Percentiles rank a stretch among this genome's conserved stretches.
Conservation (phyloP, 2,797 vertebrate species). For the Nannoperca australis region DNA sequence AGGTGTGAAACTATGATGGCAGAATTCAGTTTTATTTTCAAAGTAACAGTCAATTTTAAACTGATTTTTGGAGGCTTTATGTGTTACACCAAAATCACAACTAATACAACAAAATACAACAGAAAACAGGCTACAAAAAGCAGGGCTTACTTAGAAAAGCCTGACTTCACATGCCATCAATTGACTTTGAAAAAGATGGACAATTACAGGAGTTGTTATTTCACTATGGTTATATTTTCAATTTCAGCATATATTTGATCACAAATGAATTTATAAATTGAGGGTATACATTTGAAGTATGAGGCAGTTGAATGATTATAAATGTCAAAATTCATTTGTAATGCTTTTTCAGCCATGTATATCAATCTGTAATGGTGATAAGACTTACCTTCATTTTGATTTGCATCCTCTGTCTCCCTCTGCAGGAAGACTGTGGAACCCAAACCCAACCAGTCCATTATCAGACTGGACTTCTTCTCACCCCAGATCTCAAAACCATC, state of each 20-base stretch:
- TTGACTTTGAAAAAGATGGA: not conserved
- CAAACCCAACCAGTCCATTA: constrained; percentile 92
- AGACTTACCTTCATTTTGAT: constrained; percentile 81
- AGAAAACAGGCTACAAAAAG: not conserved
- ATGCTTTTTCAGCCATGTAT: not conserved
- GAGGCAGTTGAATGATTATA: not conserved
- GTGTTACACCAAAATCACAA: not conserved
- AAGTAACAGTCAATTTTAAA: not conserved
- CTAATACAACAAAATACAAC: not conserved
- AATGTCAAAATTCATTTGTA: not conserved
- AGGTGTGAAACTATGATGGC: not conserved
- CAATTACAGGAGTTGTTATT: not conserved
- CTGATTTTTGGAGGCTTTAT: not conserved
- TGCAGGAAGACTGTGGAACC: constrained; percentile 78
- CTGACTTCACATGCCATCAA: not conserved
- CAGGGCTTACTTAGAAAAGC: not conserved
- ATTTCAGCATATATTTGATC: not conserved
- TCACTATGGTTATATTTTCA: not conserved
- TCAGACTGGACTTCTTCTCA: constrained; percentile 72
- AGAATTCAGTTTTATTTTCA: not conserved
- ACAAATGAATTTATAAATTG: not conserved
- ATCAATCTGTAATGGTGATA: not conserved
- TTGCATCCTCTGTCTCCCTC: constrained; percentile 63
- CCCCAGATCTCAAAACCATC: constrained; percentile 57
- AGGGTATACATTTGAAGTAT: not conserved